Percentiles rank a stretch among this genome's conserved stretches.
Evolutionary conservation across 2,888 invertebrate species (phyloP).

Genomic region (Lepidocyrtoides sp.): DNA sequence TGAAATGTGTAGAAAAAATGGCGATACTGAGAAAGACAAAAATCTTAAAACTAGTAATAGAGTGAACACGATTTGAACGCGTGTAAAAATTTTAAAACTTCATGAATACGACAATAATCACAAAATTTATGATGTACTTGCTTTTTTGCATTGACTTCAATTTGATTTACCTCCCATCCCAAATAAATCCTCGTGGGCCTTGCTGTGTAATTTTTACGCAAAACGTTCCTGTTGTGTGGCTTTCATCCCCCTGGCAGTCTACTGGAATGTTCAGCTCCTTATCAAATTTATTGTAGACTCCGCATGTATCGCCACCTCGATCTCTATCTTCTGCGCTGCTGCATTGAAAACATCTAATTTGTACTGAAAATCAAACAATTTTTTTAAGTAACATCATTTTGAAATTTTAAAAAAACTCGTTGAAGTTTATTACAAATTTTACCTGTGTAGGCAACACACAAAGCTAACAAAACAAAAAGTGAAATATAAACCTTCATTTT

Average conservation of each 20-base stretch:
- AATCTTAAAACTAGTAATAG: not conserved
- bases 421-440: not conserved
- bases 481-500: slow-evolving; percentile 47
- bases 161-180: slow-evolving; percentile 87
- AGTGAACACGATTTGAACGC: slow-evolving; percentile 77
- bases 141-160: too few relatives aligned
- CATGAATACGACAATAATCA: too few relatives aligned
- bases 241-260: slow-evolving; percentile 98
- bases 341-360: slow-evolving; percentile 97
- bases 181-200: slow-evolving; percentile 97
- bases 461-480: slow-evolving; percentile 33
- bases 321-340: slow-evolving; percentile 93
- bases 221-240: slow-evolving; percentile 97
- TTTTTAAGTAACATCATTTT: too few relatives aligned
- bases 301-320: slow-evolving; percentile 94
- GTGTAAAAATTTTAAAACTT: not conserved
- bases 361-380: slow-evolving; percentile 86
- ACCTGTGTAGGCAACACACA: slow-evolving; percentile 35
- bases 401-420: too few relatives aligned
- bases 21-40: slow-evolving; percentile 3
- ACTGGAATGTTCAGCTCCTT: slow-evolving; percentile 94
- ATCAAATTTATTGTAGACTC: slow-evolving; percentile 95
- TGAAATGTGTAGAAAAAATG: not conserved
- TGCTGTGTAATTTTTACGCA: slow-evolving; percentile 98
- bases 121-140: too few relatives aligned